Conservation (phyloP, 1,140 invertebrate species). For the Planococcus citri region DNA sequence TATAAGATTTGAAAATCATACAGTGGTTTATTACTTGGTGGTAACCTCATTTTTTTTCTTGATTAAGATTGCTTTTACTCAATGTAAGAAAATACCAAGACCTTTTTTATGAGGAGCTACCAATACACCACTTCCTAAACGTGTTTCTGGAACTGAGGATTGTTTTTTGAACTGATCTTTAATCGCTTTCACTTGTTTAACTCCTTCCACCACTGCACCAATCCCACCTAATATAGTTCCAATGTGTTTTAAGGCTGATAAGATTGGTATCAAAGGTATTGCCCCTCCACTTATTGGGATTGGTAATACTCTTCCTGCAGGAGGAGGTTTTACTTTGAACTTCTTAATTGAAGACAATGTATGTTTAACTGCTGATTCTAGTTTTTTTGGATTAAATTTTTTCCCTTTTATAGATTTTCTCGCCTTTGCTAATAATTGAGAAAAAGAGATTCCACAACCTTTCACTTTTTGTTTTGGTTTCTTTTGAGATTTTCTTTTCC, state of each 20-base stretch:
- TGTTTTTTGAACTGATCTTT: not conserved
- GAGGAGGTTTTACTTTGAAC: no score
- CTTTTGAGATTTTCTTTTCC: not conserved
- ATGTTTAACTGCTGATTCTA: no score
- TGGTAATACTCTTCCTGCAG: no score
- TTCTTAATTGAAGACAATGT: no score
- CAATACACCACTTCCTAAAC: not conserved
- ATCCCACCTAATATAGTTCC: no score
- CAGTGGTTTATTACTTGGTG: not conserved
- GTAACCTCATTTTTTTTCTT: not conserved
- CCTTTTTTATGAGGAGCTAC: not conserved
- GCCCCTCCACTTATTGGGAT: no score
- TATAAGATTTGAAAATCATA: not conserved
- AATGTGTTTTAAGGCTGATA: no score
- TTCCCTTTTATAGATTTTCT: not conserved
- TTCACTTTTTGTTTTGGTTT: no score
- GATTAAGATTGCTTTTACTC: not conserved
- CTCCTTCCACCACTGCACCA: no score
- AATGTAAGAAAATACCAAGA: not conserved
- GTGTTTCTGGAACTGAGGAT: not conserved
- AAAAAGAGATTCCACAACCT: not conserved
- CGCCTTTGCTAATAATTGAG: not conserved
- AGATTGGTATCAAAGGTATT: no score
- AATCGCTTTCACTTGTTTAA: no score
- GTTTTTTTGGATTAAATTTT: no score